phyloP scores from a whole-genome alignment of 2,113 vertebrate species.

The Cepphus grylle region DNA sequence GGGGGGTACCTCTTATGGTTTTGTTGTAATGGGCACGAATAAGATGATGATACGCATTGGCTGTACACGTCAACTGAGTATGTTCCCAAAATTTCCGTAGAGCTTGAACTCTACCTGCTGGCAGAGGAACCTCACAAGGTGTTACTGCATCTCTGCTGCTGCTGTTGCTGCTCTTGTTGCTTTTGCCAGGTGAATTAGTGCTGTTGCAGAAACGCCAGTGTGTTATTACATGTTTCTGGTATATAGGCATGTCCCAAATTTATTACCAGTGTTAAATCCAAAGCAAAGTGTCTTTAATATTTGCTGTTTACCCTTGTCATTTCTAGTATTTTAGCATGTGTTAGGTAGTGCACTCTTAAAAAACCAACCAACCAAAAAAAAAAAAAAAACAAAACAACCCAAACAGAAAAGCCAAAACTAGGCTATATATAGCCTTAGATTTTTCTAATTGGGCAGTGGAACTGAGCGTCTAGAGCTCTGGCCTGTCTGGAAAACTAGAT shows the following conservation, averaged over 20 bases:
- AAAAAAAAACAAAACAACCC: neutral
- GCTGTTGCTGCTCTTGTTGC: neutral
- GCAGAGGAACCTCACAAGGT: neutral
- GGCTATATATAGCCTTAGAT: neutral
- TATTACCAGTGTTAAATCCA: neutral
- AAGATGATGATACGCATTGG: neutral
- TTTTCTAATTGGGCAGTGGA: neutral
- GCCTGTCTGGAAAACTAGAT: neutral
- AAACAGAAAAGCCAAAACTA: neutral
- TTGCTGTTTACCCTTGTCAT: neutral
- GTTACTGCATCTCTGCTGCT: neutral
- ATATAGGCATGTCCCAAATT: neutral
- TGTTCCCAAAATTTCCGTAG: neutral
- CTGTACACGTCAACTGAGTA: rapidly evolving
- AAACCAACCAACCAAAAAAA: neutral
- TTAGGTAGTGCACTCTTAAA: neutral
- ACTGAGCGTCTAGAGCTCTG: neutral
- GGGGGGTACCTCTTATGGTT: rapidly evolving
- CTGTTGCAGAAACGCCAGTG: neutral
- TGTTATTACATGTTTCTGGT: rapidly evolving
- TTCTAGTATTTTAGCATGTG: neutral
- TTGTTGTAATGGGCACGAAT: rapidly evolving
- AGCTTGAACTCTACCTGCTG: neutral
- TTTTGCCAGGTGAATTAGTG: neutral
- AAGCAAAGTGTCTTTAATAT: neutral